Conservation (phyloP, 2,888 invertebrate species). For the Steinernema carpocapsae region DNA sequence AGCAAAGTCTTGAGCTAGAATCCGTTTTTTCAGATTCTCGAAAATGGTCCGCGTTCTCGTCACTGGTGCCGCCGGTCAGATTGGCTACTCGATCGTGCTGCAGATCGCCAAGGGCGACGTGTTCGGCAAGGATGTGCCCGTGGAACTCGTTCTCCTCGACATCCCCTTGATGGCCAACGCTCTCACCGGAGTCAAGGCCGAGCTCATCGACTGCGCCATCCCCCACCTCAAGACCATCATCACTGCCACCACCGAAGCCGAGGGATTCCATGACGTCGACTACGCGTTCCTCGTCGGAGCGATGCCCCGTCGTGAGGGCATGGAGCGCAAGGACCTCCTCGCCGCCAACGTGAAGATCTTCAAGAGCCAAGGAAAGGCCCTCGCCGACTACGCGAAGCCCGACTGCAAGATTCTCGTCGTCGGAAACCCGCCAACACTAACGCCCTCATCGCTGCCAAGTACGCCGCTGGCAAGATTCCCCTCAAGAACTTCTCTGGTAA, state of each 20-base stretch:
- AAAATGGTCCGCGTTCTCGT: constrained; percentile 74
- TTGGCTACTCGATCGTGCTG: constrained; percentile 92
- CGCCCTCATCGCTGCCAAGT: constrained; percentile 87
- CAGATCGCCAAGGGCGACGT: constrained; percentile 86
- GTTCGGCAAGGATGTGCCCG: constrained; percentile 49
- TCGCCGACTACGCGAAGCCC: constrained; percentile 87
- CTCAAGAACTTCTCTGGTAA: constrained; percentile 79
- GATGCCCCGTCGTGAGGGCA: constrained; percentile 87
- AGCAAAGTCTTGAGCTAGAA: no score
- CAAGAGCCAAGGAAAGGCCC: constrained; percentile 90
- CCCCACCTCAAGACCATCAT: constrained; percentile 76
- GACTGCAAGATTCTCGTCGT: constrained; percentile 91
- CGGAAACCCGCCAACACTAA: constrained; percentile 99
- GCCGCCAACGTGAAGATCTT: constrained; percentile 98
- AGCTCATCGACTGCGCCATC: constrained; percentile 90
- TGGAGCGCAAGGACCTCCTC: constrained; percentile 97
- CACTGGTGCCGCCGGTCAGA: constrained; percentile 98
- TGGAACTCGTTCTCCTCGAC: constrained; percentile 85
- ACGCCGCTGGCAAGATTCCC: constrained; percentile 90
- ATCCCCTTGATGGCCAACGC: constrained; percentile 93
- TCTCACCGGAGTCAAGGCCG: constrained; percentile 98
- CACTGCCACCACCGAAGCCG: constrained; percentile 83
- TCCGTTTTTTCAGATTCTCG: constrained; percentile 70
- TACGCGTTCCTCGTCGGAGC: constrained; percentile 96
- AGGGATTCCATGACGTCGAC: constrained; percentile 92